phyloP scores from a whole-genome alignment of 2,888 invertebrate species.

The Heliothis peltigera region DNA sequence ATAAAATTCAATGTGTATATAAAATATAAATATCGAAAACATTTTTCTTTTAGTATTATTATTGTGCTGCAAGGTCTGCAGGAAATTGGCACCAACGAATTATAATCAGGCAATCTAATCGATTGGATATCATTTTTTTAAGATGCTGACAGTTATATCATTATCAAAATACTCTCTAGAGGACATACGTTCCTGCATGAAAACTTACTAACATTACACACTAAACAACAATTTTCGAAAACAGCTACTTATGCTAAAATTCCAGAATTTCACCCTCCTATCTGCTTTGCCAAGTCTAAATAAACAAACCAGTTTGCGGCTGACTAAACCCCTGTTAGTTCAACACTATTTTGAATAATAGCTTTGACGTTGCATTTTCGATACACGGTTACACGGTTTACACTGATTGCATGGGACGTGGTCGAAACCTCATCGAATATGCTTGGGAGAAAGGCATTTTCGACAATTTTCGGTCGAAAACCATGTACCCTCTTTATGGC shows the following conservation, averaged over 20 bases:
- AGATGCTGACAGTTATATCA: too few species aligned
- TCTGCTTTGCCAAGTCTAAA: constrained; percentile 17
- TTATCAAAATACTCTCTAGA: too few species aligned
- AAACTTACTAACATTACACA: not conserved
- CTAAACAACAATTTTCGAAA: not conserved
- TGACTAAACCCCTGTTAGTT: constrained; percentile 1
- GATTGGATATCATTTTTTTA: too few species aligned
- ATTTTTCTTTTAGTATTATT: too few species aligned
- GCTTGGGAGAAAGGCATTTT: not conserved
- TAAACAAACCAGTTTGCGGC: constrained; percentile 12
- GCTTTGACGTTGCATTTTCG: constrained; percentile 5
- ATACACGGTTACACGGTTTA: constrained; percentile 4
- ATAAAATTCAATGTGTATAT: too few species aligned
- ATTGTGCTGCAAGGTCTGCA: too few species aligned
- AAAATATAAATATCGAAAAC: too few species aligned
- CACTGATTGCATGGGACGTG: constrained; percentile 16
- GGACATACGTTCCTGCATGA: too few species aligned
- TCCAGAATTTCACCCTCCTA: not conserved
- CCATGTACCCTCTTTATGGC: not conserved
- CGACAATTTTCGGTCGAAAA: constrained; percentile 5
- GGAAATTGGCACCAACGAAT: too few species aligned
- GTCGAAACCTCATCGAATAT: constrained; percentile 6
- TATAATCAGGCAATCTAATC: too few species aligned
- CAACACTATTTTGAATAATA: constrained; percentile 33
- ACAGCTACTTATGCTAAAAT: too few species aligned